These are phyloP conservation scores for Chironomus striatipennis DNA, from an alignment of 1,140 invertebrate genomes.

Conservation along the genomic window DNA sequence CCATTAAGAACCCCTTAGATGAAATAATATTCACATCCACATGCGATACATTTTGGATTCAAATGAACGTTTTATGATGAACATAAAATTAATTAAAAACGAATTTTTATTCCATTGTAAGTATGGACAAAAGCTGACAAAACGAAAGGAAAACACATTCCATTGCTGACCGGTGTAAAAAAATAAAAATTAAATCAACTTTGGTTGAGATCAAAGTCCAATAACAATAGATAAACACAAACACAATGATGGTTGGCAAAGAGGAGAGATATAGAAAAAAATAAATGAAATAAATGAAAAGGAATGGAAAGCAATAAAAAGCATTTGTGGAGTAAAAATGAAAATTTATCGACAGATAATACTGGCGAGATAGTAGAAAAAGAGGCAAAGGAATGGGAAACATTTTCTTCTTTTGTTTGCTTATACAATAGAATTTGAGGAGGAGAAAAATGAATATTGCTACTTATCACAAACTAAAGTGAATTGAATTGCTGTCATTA, in stretches of 20 bases:
- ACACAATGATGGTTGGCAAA: background rate
- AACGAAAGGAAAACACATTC: background rate
- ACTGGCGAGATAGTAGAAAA: background rate
- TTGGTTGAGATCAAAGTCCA: background rate
- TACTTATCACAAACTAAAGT: too few relatives aligned
- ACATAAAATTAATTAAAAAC: constrained; percentile 15
- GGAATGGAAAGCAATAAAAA: background rate
- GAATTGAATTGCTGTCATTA: too few relatives aligned
- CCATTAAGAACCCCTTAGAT: background rate
- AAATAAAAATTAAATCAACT: constrained; percentile 11
- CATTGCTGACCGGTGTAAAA: background rate
- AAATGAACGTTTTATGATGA: background rate
- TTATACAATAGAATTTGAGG: too few relatives aligned
- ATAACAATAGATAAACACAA: background rate
- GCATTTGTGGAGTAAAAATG: background rate
- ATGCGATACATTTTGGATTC: background rate
- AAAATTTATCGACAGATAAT: background rate
- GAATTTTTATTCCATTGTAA: background rate
- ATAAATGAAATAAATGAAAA: constrained; percentile 10
- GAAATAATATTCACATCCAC: background rate
- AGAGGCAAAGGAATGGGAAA: background rate
- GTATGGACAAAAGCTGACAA: background rate
- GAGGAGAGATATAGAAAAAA: background rate
- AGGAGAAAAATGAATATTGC: too few relatives aligned
- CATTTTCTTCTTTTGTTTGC: too few relatives aligned